Base-by-base conservation (phyloP, 2,113 vertebrate genomes). In the Notothenia rossii region DNA sequence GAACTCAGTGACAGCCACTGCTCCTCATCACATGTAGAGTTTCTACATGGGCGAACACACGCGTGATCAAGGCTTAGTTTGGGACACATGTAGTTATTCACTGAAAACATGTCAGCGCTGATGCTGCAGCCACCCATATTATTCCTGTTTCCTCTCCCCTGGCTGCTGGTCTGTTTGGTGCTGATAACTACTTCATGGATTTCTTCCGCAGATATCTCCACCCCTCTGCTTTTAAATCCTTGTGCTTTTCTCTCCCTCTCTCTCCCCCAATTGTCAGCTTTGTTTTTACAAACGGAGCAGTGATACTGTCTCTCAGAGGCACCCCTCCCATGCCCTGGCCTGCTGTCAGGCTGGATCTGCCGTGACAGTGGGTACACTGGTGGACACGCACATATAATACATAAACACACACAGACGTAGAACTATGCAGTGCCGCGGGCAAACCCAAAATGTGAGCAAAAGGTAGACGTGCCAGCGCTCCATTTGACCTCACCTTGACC, bases 221-320 rank as follows among this genome's bases (percentile, higher is more conserved):
- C 36, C 68, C 64, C 61, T 79, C 77, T 72, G 53, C 77, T 53
- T 83, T 77, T 76, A 76, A 88, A 81, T 82, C 82, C 65, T 79
- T 4, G 11, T 17, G 51, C 70, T 69, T 43, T 54, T 67, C 14
- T 72, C 75, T 67, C 62, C 36, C 62, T 1, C 56, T 36, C 59
- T 22, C 64, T 45, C 74, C 84, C 86, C 84, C 86, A 59, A 50
- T 82, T 87, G 89, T 90, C 86, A 82, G 77, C 75, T 92, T 85
- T 86, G 90, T 90, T 93, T 93, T 89, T 88, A 85, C 85, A 86
- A 79, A 82, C 64, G 0, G 77, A 62, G 75, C 70, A 58, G 81
- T 82, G 88, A 93, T 88, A 89, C 60, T 68, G 74, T 85, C 78
- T 91, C 85, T 87, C 77, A 55, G 83, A 89, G 85, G 77, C 81